A percentile compares a stretch with the other conserved stretches of the same genome.
Conservation (phyloP, 2,113 vertebrate genomes). For the Psittacula cyanocephala region DNA sequence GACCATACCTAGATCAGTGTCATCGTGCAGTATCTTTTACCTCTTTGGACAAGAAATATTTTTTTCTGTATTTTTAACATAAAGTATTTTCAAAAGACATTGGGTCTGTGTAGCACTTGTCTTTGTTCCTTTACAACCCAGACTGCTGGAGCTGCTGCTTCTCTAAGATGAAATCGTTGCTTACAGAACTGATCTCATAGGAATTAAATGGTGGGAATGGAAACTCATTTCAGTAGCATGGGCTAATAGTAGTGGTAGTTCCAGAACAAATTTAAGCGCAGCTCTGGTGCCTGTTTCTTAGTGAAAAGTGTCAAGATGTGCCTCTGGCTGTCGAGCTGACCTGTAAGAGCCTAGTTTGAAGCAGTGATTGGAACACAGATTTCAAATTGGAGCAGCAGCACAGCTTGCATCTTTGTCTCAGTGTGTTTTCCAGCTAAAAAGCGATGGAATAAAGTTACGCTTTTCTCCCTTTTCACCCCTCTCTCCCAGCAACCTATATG, state of each 20-base stretch:
- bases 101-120: slow-evolving; percentile 67
- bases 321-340: background rate
- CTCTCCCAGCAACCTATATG: background rate
- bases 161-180: background rate
- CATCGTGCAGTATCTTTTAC: slow-evolving; percentile 79
- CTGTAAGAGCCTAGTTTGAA: background rate
- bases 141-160: background rate
- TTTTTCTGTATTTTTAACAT: slow-evolving; percentile 88
- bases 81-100: slow-evolving; percentile 80
- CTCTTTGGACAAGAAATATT: slow-evolving; percentile 79
- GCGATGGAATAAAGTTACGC: background rate
- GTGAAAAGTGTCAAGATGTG: background rate
- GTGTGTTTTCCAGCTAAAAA: background rate
- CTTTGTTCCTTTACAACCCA: slow-evolving; percentile 28
- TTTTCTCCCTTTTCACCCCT: background rate
- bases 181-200: background rate
- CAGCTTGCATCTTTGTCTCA: background rate
- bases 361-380: background rate
- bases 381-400: background rate
- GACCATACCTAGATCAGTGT: slow-evolving; percentile 57
- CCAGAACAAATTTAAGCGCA: background rate
- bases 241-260: background rate
- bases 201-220: background rate
- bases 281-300: background rate
- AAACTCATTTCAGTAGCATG: background rate